Evolutionary conservation across 2,888 invertebrate genomes (phyloP), one percentile per base, ranked within the genome.

Genomic region (Brachypterus glaber): DNA sequence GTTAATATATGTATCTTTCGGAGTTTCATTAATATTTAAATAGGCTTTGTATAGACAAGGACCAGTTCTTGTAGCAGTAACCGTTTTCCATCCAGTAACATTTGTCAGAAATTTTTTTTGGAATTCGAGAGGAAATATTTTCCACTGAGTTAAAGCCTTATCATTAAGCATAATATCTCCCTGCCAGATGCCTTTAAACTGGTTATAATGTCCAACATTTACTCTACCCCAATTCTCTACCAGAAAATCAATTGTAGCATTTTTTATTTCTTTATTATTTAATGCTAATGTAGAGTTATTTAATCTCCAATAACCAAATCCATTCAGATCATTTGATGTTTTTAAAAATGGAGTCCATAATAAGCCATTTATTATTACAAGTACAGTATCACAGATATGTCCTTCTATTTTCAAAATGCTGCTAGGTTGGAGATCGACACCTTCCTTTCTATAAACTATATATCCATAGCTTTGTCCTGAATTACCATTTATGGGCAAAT

Each of bases 201-300:
- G 58, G 33, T 46, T 44, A 33, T 74, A 71, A 27, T 73, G 56
- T 5, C 62, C 62, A 35, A 52, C 60, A 60, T 87, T 88, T 21
- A 83, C 74, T 33, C 89, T 73, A 3, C 92, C 92, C 67, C 83
- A 84, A 60, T 84, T 89, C 64, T 92, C 91, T 1, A 70, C 67
- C 2, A 76, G 49, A 5, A 72, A 44, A 33, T 66, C 64, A 17
- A 72, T 42, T 32, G 55, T 59, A 3, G 58, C 58, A 2, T 52
- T 49, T 12, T 53, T 44, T 12, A 47, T 41, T 12, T 39, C 45
- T 2, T 42, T 21, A 3, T 51, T 29, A 2, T 55, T 53, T 14
- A 68, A 40, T 12, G 43, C 45, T 25, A 66, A 44, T 24, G 48
- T 53, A 1, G 59, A 54, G 44, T 66, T 55, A 45, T 56, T 53